A percentile compares a stretch with the other conserved stretches of the same genome.
Evolutionary conservation across 2,888 invertebrate genomes (phyloP).

Genomic region (Lasioglossum pauxillum): DNA sequence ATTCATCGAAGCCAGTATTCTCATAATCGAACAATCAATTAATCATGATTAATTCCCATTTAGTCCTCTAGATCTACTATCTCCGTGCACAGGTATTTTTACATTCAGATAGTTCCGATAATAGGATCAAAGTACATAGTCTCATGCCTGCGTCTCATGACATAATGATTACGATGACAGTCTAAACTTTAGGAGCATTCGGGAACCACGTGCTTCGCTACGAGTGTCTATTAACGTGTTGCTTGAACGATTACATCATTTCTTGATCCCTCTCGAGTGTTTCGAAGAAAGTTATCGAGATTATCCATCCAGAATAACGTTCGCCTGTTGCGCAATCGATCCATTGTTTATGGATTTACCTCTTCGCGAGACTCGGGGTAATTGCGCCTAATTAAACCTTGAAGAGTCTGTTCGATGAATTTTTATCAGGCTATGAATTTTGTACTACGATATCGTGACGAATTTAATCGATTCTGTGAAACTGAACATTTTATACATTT

Average conservation of each 20-base stretch:
- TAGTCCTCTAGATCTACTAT: neutral
- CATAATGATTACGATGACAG: neutral
- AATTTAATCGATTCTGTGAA: neutral
- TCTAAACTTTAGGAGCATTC: neutral
- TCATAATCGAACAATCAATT: neutral
- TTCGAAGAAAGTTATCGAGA: neutral
- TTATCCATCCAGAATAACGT: neutral
- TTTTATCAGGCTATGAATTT: neutral
- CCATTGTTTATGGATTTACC: neutral
- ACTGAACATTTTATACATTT: no score
- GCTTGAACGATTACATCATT: neutral
- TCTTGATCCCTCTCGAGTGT: neutral
- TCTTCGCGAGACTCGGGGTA: neutral
- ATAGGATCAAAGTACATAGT: constrained; percentile 25
- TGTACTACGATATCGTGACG: no score
- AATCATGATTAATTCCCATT: neutral
- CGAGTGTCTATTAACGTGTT: neutral
- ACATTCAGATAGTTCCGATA: constrained; percentile 1
- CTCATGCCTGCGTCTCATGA: neutral
- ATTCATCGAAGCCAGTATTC: neutral
- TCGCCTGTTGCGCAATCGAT: neutral
- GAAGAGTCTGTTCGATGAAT: neutral
- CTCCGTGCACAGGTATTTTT: neutral
- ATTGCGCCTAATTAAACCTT: neutral
- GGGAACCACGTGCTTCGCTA: neutral